These are phyloP conservation scores for Lycopodina hypogea DNA, from an alignment of 37 sponge, comb jelly and placozoan species.

Conservation along the genomic window DNA sequence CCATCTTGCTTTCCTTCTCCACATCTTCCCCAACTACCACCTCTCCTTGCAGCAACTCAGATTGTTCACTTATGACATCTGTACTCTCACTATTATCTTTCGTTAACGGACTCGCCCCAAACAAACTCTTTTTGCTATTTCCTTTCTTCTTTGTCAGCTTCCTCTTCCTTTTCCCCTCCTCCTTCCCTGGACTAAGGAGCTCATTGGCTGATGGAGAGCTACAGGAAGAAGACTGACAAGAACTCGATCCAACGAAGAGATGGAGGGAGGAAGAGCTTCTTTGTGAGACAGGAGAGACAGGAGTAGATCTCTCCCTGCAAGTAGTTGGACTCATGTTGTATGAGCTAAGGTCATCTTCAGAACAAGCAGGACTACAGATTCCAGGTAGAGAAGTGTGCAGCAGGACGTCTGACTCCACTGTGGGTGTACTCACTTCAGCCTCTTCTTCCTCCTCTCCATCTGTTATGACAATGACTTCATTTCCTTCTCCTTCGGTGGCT, in stretches of 20 bases:
- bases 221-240: conserved; percentile 10
- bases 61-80: too few species aligned
- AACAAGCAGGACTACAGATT: not conserved
- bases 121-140: too few species aligned
- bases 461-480: too few species aligned
- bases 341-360: not conserved
- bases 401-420: not conserved
- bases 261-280: not conserved
- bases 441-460: not conserved
- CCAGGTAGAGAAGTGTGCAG: too few species aligned
- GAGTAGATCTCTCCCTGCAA: not conserved
- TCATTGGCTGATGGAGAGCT: not conserved
- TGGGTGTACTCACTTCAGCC: not conserved
- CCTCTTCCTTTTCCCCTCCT: not conserved
- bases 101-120: not conserved
- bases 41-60: too few species aligned
- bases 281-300: not conserved
- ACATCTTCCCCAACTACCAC: too few species aligned
- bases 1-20: too few species aligned
- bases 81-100: not conserved
- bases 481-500: too few species aligned
- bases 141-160: not conserved
- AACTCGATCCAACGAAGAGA: conserved; percentile 22
- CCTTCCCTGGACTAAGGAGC: too few species aligned
- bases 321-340: not conserved